Evolutionary conservation across 53 echinoderm and acorn worm species (phyloP), one percentile per base, ranked within the genome.

Genomic region (Holothuria leucospilota): DNA sequence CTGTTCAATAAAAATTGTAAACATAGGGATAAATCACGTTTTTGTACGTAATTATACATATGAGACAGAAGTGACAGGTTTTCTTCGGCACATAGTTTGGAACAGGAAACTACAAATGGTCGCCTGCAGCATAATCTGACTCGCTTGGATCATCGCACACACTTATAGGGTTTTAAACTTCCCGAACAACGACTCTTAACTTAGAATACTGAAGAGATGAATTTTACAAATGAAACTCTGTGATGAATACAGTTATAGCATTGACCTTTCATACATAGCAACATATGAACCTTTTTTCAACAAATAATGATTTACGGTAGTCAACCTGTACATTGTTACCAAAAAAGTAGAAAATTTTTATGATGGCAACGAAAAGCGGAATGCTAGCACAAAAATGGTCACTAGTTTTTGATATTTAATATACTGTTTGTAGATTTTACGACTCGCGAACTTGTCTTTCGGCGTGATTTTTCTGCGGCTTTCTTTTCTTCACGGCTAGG

Each of bases 341-440:
- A 69, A 69, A 85, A 70, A 70, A 20, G 59, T 60, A 80, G 61
- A 80, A 83, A 73, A 83, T 46, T 67, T 41, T 38, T 83, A 83
- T 66, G 68, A 66, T 83, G 84, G 84, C 84, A 83, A 83, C 84
- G 39, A 83, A 83, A 83, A 83, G 84, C 84, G 84, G 84, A 83
- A 83, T 83, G 84, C 84, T 83, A 83, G 84, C 84, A 80, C 80
- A 80, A 80, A 80, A 80, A 80, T 80, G 80, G 80, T 80, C 80
- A 80, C 80, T 80, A 80, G 59, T 59, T 59, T 80, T 80, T 59
- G 30, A 80, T 59, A 61, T 61, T 80, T 60, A 62, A 61, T 80
- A 80, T 80, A 80, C 80, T 80, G 80, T 80, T 80, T 78, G 53
- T 25, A 78, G 53, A 51, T 52, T n/a, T 78, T 78, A 29, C 56